Base-by-base conservation (phyloP, 2,888 invertebrate genomes). In the Chalcis sispes region DNA sequence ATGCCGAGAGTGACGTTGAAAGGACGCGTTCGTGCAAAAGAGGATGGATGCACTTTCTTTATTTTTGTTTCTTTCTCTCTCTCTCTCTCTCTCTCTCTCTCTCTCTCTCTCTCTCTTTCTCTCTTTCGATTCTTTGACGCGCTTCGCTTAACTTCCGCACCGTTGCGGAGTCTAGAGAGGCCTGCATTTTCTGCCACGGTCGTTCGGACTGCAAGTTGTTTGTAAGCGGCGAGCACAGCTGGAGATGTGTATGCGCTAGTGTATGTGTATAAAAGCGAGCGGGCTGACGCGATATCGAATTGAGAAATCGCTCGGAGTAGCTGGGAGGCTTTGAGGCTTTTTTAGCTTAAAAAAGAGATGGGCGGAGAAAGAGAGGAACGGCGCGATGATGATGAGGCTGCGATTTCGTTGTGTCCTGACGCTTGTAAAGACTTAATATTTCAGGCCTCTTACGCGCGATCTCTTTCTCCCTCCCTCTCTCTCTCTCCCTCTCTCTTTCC, bases 361-460 rank as follows among this genome's bases (percentile, higher is more conserved):
- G 56, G 50, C 48, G 58, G 32, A 18, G 36, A 40, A 5, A 15
- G 20, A 46, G 42, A 67, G 54, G 58, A 29, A 50, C 15, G n/a
- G 32, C n/a, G 25, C 52, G 40, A 27, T 27, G 61, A 52, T 52
- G 36, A 52, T 29, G 69, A 69, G 56, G 65, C 50, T 64, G 64
- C 65, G 52, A 40, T 67, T 66, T 18, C 42, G 52, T 65, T 58
- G 29, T 20, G 27, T 62, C 54, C 5, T n/a, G 32, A 32, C 46
- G 29, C 20, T 20, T 54, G 40, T 54, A 61, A 71, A 40, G 70
- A 54, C 71, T 72, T 46, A 72, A 64, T 72, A 62, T 64, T 29
- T 64, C 52, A 71, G 27, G 25, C 42, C n/a, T 48, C 32, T 4
- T 20, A 10, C 23, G 23, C 62, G 23, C 25, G 50, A 65, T 48